Conservation (phyloP, 2,888 invertebrate genomes). For the Timema podura region DNA sequence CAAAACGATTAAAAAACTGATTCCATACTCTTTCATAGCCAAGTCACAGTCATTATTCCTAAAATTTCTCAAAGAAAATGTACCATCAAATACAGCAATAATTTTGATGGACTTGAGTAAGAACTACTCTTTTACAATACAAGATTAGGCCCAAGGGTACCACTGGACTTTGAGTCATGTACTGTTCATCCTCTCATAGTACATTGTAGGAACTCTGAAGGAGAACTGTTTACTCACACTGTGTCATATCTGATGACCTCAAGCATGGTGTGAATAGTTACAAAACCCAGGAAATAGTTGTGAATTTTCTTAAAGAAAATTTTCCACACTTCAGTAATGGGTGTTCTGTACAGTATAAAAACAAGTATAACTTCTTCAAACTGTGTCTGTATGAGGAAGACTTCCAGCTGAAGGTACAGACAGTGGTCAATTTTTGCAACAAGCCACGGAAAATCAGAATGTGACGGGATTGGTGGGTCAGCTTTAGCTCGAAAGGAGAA, state of each 20-base stretch:
- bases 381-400: not conserved
- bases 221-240: not conserved
- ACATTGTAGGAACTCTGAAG: not conserved
- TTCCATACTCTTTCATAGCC: conserved; percentile 8
- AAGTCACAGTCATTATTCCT: conserved; percentile 11
- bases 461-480: not conserved
- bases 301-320: not conserved
- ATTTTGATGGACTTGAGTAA: conserved; percentile 3
- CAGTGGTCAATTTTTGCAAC: not conserved
- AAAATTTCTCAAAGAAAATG: conserved; percentile 7
- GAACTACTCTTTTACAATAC: conserved; percentile 2
- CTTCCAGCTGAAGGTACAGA: not conserved
- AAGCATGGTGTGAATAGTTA: not conserved
- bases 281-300: not conserved
- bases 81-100: not conserved
- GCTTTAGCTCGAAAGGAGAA: not conserved
- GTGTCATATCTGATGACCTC: conserved; percentile 1
- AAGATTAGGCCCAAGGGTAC: not conserved
- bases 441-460: conserved; percentile 5
- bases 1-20: not conserved
- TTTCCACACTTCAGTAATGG: conserved; percentile 1
- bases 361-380: conserved; percentile 2
- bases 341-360: not conserved
- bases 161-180: conserved; percentile 1
- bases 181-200: not conserved